A percentile compares a stretch with the other conserved stretches of the same genome.
Conservation (phyloP, 2,888 invertebrate species). For the Acanthoscelides obtectus region DNA sequence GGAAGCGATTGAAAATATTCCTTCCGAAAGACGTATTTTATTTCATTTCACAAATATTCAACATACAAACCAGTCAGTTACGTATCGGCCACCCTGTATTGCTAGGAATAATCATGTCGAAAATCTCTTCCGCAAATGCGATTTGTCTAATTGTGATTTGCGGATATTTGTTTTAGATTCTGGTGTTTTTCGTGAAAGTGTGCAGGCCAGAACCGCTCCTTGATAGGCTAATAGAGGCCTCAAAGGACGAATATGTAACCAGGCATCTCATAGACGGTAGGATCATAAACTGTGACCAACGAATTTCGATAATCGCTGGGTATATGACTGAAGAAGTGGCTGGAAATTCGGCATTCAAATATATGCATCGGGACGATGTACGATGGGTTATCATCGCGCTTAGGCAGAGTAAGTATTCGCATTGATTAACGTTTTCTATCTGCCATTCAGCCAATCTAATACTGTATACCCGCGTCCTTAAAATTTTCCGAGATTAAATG, state of each 20-base stretch:
- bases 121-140: no score
- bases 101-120: no score
- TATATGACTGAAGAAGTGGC: constrained; percentile 86
- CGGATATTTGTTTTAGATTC: constrained; percentile 51
- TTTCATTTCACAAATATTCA: no score
- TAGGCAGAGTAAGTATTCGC: constrained; percentile 73
- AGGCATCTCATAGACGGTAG: constrained; percentile 84
- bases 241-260: constrained; percentile 82
- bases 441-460: no score
- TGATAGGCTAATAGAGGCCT: constrained; percentile 60
- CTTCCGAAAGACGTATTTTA: no score
- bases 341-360: constrained; percentile 82
- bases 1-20: no score
- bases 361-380: constrained; percentile 86
- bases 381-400: constrained; percentile 85
- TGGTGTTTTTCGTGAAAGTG: constrained; percentile 70
- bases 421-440: no score
- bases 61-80: no score
- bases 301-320: constrained; percentile 83
- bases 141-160: no score
- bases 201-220: constrained; percentile 67
- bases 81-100: no score
- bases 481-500: no score
- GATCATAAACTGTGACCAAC: constrained; percentile 86
- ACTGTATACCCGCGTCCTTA: no score